These are phyloP conservation scores for Tragopan temminckii DNA, from an alignment of 2,797 vertebrate species.

Conservation along the genomic window DNA sequence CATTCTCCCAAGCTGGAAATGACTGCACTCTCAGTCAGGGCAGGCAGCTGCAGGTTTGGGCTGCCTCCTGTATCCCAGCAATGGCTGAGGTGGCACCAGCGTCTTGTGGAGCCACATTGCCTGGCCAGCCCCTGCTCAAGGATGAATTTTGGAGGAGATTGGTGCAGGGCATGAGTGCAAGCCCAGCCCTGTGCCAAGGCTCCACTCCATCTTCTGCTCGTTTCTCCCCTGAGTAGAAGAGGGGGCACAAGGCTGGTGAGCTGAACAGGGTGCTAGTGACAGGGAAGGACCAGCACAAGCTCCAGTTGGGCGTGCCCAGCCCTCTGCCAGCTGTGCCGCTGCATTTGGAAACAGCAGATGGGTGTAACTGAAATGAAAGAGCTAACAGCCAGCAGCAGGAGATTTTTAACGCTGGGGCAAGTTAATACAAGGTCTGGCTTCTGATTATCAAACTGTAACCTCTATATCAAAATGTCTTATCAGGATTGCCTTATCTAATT, in stretches of 20 bases:
- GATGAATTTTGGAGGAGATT: rapidly evolving
- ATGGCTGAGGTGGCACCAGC: neutral
- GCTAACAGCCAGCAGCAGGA: neutral
- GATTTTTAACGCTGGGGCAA: neutral
- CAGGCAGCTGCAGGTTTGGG: slow-evolving; percentile 55
- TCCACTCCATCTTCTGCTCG: neutral
- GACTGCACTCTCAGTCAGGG: neutral
- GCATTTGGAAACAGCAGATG: neutral
- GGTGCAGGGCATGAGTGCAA: rapidly evolving
- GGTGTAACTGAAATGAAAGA: neutral
- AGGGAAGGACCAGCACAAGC: neutral
- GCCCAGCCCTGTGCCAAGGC: no score
- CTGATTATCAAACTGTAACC: neutral
- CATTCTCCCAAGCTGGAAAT: slow-evolving; percentile 29
- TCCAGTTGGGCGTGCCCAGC: neutral
- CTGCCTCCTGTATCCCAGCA: slow-evolving; percentile 28
- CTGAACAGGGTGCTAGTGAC: neutral
- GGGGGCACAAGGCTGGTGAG: neutral
- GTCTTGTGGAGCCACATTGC: neutral
- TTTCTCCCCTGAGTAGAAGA: rapidly evolving
- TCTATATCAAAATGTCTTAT: neutral
- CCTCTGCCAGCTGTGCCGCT: neutral
- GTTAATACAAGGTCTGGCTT: neutral
- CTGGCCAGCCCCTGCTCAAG: neutral
- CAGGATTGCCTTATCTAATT: neutral